phyloP scores from a whole-genome alignment of 1,140 invertebrate species.

The Aphaenogaster floridana region DNA sequence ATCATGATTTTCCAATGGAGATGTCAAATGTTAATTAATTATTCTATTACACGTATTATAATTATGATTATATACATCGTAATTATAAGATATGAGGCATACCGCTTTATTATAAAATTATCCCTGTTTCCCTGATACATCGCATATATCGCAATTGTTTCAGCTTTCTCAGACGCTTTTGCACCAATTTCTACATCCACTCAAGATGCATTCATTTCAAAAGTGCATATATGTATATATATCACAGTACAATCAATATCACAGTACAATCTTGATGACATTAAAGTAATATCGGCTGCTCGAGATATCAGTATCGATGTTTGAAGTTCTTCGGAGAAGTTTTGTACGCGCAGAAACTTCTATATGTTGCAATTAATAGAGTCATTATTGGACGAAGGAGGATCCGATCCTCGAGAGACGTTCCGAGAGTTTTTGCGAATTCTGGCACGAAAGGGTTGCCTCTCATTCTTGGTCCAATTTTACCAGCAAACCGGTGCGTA shows the following conservation, averaged over 20 bases:
- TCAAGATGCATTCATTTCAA: neutral
- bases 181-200: neutral
- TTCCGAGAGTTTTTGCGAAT: slow-evolving; percentile 44
- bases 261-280: neutral
- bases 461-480: slow-evolving; percentile 58
- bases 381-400: neutral
- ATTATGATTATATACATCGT: neutral
- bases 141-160: neutral
- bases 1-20: slow-evolving; percentile 25
- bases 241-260: slow-evolving; percentile 1
- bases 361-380: slow-evolving; percentile 21
- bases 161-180: neutral
- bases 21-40: slow-evolving; percentile 39
- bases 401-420: neutral
- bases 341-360: neutral
- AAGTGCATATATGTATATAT: neutral
- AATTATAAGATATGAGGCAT: neutral
- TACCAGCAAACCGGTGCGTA: slow-evolving; percentile 55
- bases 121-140: neutral
- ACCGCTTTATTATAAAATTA: neutral
- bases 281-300: neutral
- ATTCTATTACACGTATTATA: neutral
- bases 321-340: neutral
- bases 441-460: neutral
- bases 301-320: neutral